These are phyloP conservation scores for Wasmannia auropunctata DNA, from an alignment of 1,140 invertebrate species.

Conservation along the genomic window DNA sequence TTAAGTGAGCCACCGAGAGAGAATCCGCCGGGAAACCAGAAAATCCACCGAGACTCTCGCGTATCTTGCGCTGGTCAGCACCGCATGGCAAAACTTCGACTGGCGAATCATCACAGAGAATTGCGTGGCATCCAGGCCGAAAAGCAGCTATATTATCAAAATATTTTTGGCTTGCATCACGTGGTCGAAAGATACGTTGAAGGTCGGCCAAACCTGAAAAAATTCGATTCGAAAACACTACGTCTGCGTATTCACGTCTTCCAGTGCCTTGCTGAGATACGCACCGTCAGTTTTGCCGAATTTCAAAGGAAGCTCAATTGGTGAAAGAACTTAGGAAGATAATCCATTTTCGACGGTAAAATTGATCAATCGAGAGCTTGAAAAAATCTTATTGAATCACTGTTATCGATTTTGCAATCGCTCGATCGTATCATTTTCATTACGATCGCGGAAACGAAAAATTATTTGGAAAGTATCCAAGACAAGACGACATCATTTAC, in stretches of 20 bases:
- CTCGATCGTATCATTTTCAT: not conserved
- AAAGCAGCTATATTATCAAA: not conserved
- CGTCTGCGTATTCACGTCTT: not conserved
- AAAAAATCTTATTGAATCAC: not conserved
- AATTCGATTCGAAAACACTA: not conserved
- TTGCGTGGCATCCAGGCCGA: not conserved
- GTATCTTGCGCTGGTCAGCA: not conserved
- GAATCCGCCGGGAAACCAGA: not conserved
- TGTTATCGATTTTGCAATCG: not conserved
- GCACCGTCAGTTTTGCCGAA: not conserved
- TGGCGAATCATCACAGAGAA: slow-evolving; percentile 6
- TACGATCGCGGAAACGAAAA: not conserved
- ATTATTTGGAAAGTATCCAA: not conserved
- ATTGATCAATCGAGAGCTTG: not conserved
- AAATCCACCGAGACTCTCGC: not conserved
- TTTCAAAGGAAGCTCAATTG: not conserved
- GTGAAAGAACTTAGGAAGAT: not conserved
- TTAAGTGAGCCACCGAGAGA: not conserved
- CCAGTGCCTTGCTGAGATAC: not conserved
- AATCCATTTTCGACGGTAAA: not conserved
- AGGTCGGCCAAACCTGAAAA: not conserved
- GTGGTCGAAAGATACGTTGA: not conserved
- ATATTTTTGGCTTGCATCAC: slow-evolving; percentile 5
- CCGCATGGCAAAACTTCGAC: not conserved
- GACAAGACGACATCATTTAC: not conserved